phyloP scores from a whole-genome alignment of 2,888 invertebrate species.

The Trachelus troglodyta region DNA sequence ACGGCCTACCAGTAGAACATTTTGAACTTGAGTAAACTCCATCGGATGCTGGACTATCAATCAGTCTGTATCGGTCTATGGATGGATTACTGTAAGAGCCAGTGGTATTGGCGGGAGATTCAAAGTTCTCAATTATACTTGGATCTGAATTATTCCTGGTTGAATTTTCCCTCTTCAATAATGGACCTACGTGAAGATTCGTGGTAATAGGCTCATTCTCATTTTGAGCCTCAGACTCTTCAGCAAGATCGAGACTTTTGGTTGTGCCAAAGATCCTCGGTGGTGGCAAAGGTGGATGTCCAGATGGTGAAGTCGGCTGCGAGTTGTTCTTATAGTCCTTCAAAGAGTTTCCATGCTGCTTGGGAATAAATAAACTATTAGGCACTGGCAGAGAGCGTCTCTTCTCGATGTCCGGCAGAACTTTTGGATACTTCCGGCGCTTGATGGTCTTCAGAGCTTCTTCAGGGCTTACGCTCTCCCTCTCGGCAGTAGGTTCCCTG shows the following conservation, averaged over 20 bases:
- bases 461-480: slow-evolving; percentile 72
- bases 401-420: slow-evolving; percentile 78
- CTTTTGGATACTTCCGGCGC: slow-evolving; percentile 85
- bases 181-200: slow-evolving; percentile 58
- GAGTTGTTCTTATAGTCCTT: slow-evolving; percentile 43
- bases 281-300: slow-evolving; percentile 73
- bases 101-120: neutral
- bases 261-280: slow-evolving; percentile 72
- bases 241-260: slow-evolving; percentile 52
- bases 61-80: slow-evolving; percentile 33
- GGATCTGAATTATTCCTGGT: slow-evolving; percentile 49
- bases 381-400: slow-evolving; percentile 58
- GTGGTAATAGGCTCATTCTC: slow-evolving; percentile 48
- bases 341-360: slow-evolving; percentile 44
- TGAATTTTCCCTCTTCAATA: slow-evolving; percentile 50
- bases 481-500: slow-evolving; percentile 66
- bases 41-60: slow-evolving; percentile 49
- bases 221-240: slow-evolving; percentile 43
- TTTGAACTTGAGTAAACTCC: slow-evolving; percentile 44
- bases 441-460: slow-evolving; percentile 81
- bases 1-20: slow-evolving; percentile 48
- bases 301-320: slow-evolving; percentile 29
- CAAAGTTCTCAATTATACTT: slow-evolving; percentile 37
- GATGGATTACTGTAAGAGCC: neutral
- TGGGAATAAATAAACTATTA: slow-evolving; percentile 45